Evolutionary conservation across 92 coral and sea anemone genomes (phyloP).

Genomic region (Siderastrea radians): DNA sequence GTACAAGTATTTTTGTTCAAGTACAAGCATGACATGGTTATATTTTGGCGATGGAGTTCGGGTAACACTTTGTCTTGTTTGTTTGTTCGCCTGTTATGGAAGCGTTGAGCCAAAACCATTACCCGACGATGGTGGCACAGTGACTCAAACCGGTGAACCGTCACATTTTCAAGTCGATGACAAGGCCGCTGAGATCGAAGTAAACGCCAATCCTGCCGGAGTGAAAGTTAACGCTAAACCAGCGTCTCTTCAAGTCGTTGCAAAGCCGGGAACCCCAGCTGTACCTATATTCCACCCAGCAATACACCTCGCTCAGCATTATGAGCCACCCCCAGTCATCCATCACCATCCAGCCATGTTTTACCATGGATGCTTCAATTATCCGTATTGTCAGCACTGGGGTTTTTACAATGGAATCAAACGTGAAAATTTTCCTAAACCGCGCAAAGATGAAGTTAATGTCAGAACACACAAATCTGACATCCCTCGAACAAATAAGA

Average conservation of each 20-base stretch:
- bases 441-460: slow-evolving; percentile 24
- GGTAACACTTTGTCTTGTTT: slow-evolving; percentile 16
- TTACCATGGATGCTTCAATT: slow-evolving; percentile 55
- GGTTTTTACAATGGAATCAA: slow-evolving; percentile 80
- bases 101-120: slow-evolving; percentile 64
- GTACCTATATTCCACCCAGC: slow-evolving; percentile 96
- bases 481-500: slow-evolving; percentile 65
- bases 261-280: slow-evolving; percentile 97
- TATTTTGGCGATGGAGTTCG: slow-evolving; percentile 17
- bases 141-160: slow-evolving; percentile 96
- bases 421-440: slow-evolving; percentile 74
- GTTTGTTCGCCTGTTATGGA: slow-evolving; percentile 25
- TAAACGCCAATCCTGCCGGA: slow-evolving; percentile 98
- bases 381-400: slow-evolving; percentile 75
- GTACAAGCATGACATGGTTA: slow-evolving; percentile 37
- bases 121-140: slow-evolving; percentile 76
- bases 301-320: slow-evolving; percentile 92
- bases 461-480: slow-evolving; percentile 77
- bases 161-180: slow-evolving; percentile 99
- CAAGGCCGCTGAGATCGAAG: slow-evolving; percentile 98
- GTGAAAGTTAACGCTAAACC: slow-evolving; percentile 99
- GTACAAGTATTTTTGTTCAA: background rate
- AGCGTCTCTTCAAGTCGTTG: slow-evolving; percentile 98
- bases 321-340: slow-evolving; percentile 81
- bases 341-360: slow-evolving; percentile 85